Evolutionary conservation across 2,113 vertebrate species (phyloP), one percentile per base, ranked within the genome.

Genomic region (Hirundichthys speculiger): DNA sequence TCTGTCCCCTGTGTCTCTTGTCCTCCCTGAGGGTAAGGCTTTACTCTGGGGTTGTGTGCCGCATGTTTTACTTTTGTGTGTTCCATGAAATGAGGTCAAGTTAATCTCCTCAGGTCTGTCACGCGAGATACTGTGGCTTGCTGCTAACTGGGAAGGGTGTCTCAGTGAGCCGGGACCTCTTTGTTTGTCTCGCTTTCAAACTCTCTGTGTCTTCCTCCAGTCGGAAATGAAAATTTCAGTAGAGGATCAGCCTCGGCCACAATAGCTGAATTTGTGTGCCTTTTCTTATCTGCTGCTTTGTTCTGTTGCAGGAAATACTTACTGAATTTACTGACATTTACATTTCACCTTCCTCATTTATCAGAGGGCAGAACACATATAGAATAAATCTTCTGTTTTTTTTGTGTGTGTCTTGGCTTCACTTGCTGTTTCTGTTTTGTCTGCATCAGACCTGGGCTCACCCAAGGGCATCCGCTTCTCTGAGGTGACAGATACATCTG

Each of bases 391-490:
- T 74, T 45, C 50, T 48, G 49, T n/a, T 55, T 18, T 19, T 22
- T 30, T 48, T 43, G 27, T 67, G 3, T 53, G 13, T 77, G 1
- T 65, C 45, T 70, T 54, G 24, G n/a, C 39, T 64, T 76, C 43
- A 57, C 34, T 59, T 58, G 18, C 52, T 53, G 41, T 65, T 14
- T 75, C 27, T 82, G 22, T 82, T 21, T 82, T 47, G 5, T 61
- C 21, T 43, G 15, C 42, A 19, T 12, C 89, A 99, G 97, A 89
- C 21, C 83, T 99, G 82, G 95, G 94, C 21, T 86, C 94, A 63
- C 96, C 95, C 1, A 95, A 93, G 76, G 95, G 94, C 50, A 92
- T 99, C 52, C 83, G 88, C 3, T 98, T 99, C 91, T 95, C 95
- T 3, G 96, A 98, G 53, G 93, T 99, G 80, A 98, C 94, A 0